Evolutionary conservation across 2,113 vertebrate genomes (phyloP).

Genomic region (Callochromis pleurospilus): DNA sequence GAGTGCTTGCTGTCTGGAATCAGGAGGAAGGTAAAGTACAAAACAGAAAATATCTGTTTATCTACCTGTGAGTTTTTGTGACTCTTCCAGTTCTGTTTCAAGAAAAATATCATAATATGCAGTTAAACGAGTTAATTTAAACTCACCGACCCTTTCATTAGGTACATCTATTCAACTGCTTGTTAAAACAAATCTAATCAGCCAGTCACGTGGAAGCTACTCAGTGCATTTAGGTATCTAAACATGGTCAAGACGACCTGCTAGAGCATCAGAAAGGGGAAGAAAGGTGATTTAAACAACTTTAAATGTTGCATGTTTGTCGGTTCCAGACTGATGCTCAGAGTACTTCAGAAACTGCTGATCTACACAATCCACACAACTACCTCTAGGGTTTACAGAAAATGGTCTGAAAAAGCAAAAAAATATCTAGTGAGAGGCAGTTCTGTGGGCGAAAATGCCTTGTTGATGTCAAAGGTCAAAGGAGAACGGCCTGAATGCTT

Average conservation of each 20-base stretch:
- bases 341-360: not conserved
- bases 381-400: not conserved
- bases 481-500: not conserved
- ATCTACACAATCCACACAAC: not conserved
- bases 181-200: not conserved
- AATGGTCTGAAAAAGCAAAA: not conserved
- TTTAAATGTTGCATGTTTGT: not conserved
- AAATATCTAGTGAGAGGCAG: not conserved
- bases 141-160: not conserved
- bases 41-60: not conserved
- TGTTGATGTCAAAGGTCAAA: not conserved
- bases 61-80: not conserved
- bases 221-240: not conserved
- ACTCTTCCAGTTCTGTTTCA: not conserved
- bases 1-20: conserved; percentile 96
- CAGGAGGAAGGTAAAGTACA: conserved; percentile 86
- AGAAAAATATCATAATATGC: not conserved
- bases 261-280: not conserved
- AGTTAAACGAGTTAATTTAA: not conserved
- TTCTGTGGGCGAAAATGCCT: not conserved
- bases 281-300: not conserved
- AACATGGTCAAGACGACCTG: not conserved
- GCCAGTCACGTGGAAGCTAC: not conserved
- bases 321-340: not conserved
- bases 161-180: not conserved